Conservation (phyloP, 2,797 vertebrate species). For the Sebastes melanostomus region DNA sequence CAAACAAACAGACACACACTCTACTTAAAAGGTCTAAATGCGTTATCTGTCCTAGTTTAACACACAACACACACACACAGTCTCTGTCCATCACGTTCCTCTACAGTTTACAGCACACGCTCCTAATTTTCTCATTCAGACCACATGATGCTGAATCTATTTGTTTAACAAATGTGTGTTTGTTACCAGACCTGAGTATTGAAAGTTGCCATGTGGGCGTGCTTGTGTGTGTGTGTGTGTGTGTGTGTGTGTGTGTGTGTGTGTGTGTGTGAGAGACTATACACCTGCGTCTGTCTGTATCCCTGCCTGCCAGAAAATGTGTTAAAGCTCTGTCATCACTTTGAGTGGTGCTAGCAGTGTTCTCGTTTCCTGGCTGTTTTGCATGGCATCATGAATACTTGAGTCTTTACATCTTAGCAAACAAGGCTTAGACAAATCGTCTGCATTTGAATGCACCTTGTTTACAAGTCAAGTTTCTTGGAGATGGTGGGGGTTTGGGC, state of each 20-base stretch:
- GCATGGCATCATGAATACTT: constrained; percentile 49
- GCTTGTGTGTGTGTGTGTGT: background rate
- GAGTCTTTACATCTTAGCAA: constrained; percentile 45
- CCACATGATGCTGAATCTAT: constrained; percentile 32
- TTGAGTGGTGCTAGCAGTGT: background rate
- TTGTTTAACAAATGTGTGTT: constrained; percentile 70
- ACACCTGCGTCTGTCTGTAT: background rate
- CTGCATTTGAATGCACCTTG: constrained; percentile 73
- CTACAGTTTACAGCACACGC: background rate
- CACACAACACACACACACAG: background rate
- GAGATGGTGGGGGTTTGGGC: constrained; percentile 9
- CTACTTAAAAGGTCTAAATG: background rate
- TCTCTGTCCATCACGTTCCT: background rate
- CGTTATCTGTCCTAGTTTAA: background rate
- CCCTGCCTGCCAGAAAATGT: background rate
- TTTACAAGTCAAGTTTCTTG: constrained; percentile 80
- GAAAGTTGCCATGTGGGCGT: background rate
- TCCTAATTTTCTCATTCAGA: constrained; percentile 3
- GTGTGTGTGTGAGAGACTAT: background rate
- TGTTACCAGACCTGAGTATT: constrained; percentile 35
- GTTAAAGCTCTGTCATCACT: background rate
- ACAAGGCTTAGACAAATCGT: constrained; percentile 56
- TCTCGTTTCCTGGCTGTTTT: constrained; percentile 47
- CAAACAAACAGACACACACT: background rate
- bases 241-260: background rate